Conservation (phyloP, 2,797 vertebrate genomes). For the Acropternis orthonyx region DNA sequence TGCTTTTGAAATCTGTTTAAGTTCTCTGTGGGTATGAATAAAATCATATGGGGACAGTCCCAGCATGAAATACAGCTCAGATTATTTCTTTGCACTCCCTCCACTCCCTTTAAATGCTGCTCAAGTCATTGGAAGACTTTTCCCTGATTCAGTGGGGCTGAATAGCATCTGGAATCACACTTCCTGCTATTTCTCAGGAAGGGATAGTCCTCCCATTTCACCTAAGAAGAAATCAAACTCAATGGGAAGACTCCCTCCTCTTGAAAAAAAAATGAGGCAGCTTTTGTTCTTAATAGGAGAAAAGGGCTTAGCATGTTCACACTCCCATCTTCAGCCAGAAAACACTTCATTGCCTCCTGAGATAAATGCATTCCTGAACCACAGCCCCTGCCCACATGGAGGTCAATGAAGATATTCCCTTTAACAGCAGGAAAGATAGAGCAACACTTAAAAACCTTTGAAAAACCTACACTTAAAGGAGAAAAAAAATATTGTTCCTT, state of each 20-base stretch:
- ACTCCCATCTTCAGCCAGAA: background rate
- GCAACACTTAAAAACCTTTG: background rate
- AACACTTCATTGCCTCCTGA: background rate
- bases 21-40: background rate
- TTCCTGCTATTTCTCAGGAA: background rate
- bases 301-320: background rate
- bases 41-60: background rate
- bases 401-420: background rate
- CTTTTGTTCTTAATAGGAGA: background rate
- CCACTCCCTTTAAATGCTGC: background rate
- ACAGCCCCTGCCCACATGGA: background rate
- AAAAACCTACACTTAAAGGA: background rate
- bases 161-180: background rate
- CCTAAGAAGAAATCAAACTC: background rate
- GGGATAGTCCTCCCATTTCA: background rate
- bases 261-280: background rate
- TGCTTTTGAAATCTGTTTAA: background rate
- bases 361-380: background rate
- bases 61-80: background rate
- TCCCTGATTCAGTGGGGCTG: background rate
- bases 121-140: background rate
- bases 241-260: background rate
- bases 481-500: background rate
- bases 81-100: background rate
- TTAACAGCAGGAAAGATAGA: background rate